Evolutionary conservation across 2,797 vertebrate species (phyloP).

Genomic region (Pangasius larnaudii): DNA sequence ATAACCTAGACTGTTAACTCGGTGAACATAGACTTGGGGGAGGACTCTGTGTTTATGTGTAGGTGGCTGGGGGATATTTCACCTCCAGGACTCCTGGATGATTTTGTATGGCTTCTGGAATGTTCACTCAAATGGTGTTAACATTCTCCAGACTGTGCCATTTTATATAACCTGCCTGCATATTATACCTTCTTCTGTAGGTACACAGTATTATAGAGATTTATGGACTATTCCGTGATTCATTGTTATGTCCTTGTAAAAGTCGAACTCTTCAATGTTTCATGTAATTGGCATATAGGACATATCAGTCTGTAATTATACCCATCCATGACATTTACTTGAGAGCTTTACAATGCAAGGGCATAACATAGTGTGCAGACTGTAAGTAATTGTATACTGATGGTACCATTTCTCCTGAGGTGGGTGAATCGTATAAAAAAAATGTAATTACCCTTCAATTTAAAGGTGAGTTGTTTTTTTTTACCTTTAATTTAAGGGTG

Average conservation of each 20-base stretch:
- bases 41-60: background rate
- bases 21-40: conserved; percentile 7
- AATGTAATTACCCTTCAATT: conserved; percentile 12
- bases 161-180: background rate
- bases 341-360: conserved; percentile 2
- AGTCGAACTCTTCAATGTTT: conserved; percentile 6
- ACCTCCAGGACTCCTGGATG: background rate
- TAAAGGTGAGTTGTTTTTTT: background rate
- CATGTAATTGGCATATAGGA: background rate
- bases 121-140: background rate
- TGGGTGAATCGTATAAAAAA: background rate
- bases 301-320: conserved; percentile 17
- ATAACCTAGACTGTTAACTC: conserved; percentile 47
- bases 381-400: conserved; percentile 2
- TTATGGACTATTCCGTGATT: background rate
- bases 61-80: conserved; percentile 14
- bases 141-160: background rate
- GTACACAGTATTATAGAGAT: background rate
- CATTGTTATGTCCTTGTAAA: conserved; percentile 4
- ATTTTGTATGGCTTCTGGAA: conserved; percentile 10
- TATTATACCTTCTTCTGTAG: background rate
- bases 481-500: conserved; percentile 2
- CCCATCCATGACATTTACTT: background rate
- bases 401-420: background rate
- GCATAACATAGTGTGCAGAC: conserved; percentile 3